These are phyloP conservation scores for Manduca sexta DNA, from an alignment of 1,140 invertebrate genomes.

Conservation along the genomic window DNA sequence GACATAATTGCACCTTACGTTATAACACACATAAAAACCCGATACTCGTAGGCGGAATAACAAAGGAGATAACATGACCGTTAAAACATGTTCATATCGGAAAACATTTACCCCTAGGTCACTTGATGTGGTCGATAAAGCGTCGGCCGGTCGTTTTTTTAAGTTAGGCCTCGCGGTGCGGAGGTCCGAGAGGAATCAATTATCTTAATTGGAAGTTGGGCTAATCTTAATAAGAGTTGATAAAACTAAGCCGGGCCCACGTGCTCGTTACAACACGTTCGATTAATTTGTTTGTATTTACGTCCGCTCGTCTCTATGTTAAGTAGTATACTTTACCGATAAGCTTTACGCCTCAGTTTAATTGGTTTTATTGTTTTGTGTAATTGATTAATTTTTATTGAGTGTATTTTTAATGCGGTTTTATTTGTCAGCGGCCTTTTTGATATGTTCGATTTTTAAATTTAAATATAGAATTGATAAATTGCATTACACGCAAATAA, in stretches of 20 bases:
- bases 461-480: no score
- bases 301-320: no score
- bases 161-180: slow-evolving; percentile 31
- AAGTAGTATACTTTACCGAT: no score
- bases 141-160: slow-evolving; percentile 41
- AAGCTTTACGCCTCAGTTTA: no score
- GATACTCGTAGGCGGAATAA: no score
- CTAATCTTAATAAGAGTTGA: slow-evolving; percentile 48
- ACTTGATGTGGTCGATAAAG: slow-evolving; percentile 2
- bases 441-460: no score
- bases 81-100: neutral
- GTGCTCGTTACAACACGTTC: slow-evolving; percentile 11
- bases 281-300: slow-evolving; percentile 34
- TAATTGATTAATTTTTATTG: neutral
- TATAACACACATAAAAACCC: no score
- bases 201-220: slow-evolving; percentile 57
- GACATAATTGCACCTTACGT: no score
- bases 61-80: no score
- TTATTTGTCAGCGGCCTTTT: no score
- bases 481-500: no score
- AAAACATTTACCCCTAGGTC: neutral
- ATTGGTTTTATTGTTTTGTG: neutral
- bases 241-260: slow-evolving; percentile 23
- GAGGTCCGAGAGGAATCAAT: slow-evolving; percentile 49
- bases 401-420: no score